phyloP scores from a whole-genome alignment of 2,888 invertebrate genomes.

The Dinocampus coccinellae region DNA sequence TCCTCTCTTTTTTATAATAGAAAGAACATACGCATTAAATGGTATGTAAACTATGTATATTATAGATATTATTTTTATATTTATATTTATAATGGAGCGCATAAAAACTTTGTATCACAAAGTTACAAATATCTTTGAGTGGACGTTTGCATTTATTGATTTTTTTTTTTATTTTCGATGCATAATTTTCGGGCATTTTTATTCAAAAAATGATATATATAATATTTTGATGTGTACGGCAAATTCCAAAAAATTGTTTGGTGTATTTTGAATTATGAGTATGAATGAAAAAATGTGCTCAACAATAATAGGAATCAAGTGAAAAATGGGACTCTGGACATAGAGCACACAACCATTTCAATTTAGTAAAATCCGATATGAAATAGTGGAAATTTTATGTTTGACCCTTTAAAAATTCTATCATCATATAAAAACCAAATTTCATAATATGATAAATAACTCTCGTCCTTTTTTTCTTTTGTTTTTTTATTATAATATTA shows the following conservation, averaged over 20 bases:
- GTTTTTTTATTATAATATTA: neutral
- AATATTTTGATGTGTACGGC: too few species aligned
- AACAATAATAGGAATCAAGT: too few species aligned
- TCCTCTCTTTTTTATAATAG: constrained; percentile 5
- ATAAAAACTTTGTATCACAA: constrained; percentile 33
- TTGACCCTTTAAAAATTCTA: constrained; percentile 30
- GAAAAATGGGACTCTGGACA: neutral
- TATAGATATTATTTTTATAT: neutral
- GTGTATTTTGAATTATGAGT: too few species aligned
- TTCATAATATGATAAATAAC: constrained; percentile 57
- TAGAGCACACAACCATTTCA: neutral
- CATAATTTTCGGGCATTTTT: neutral
- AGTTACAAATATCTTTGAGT: constrained; percentile 15
- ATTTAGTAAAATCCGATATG: neutral
- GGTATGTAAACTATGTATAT: constrained; percentile 12
- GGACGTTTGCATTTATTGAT: constrained; percentile 23
- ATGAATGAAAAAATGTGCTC: neutral
- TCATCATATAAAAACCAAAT: constrained; percentile 46
- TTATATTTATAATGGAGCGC: constrained; percentile 19
- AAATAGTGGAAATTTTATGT: constrained; percentile 39
- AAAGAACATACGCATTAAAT: constrained; percentile 25
- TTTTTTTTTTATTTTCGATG: constrained; percentile 10
- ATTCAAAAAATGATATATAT: too few species aligned
- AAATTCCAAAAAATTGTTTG: neutral
- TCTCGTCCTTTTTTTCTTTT: constrained; percentile 49